These are phyloP conservation scores for Notolepis coatsorum DNA, from an alignment of 2,797 vertebrate species.

Conservation along the genomic window DNA sequence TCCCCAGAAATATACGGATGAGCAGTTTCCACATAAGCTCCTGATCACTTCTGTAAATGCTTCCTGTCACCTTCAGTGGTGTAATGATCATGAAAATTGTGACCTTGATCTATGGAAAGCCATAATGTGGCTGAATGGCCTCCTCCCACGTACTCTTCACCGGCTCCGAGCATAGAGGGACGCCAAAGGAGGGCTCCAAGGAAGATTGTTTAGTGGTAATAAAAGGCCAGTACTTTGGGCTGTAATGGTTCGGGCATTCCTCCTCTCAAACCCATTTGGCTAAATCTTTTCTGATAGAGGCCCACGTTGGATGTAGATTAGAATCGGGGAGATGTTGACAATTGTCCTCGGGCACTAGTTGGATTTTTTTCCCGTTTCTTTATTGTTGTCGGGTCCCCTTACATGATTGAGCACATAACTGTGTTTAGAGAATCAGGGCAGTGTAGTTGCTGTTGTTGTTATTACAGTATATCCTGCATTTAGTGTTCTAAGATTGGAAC, in stretches of 20 bases:
- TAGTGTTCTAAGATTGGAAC: conserved; percentile 45
- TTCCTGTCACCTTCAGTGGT: conserved; percentile 82
- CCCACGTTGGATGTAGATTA: conserved; percentile 69
- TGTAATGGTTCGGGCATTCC: conserved; percentile 70
- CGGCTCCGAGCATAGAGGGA: conserved; percentile 58
- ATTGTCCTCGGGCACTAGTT: conserved; percentile 55
- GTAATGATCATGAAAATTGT: conserved; percentile 85
- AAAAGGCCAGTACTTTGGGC: conserved; percentile 76
- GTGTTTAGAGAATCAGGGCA: conserved; percentile 58
- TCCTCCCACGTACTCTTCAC: conserved; percentile 75
- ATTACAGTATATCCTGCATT: conserved; percentile 48
- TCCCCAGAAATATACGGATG: conserved; percentile 75
- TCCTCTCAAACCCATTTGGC: conserved; percentile 70
- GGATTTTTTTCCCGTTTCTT: too few species aligned
- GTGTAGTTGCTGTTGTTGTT: conserved; percentile 46
- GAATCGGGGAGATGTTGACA: conserved; percentile 58
- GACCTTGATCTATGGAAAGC: conserved; percentile 84
- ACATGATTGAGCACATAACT: conserved; percentile 61
- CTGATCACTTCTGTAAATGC: conserved; percentile 83
- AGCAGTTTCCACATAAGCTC: conserved; percentile 80
- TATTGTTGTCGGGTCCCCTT: conserved; percentile 64
- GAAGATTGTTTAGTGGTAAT: conserved; percentile 79
- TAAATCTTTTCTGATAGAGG: conserved; percentile 70
- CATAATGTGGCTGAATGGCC: conserved; percentile 77
- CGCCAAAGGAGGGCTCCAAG: conserved; percentile 70